Evolutionary conservation across 2,888 invertebrate species (phyloP).

Genomic region (Nycteola revayana): DNA sequence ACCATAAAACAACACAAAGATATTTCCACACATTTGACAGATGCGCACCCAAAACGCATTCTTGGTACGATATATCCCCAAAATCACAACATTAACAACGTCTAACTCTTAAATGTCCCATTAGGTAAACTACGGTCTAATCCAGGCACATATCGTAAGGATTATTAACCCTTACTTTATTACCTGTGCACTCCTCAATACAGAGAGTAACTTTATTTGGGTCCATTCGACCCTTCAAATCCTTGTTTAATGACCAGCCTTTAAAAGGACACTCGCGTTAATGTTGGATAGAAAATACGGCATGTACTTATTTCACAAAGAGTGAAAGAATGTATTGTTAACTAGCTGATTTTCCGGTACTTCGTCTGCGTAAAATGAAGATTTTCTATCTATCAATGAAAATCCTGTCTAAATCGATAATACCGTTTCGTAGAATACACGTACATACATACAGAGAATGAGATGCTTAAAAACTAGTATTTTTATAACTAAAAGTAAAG

Average conservation of each 20-base stretch:
- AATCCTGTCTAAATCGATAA: too few relatives aligned
- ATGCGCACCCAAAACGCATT: conserved; percentile 1
- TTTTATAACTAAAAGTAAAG: too few relatives aligned
- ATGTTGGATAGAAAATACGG: too few relatives aligned
- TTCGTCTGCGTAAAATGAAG: too few relatives aligned
- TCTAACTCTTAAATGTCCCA: conserved; percentile 24
- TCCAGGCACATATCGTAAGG: conserved; percentile 37
- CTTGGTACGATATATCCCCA: not conserved
- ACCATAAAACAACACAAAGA: not conserved
- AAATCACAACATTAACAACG: conserved; percentile 17
- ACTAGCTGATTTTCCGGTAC: too few relatives aligned
- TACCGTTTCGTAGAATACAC: too few relatives aligned
- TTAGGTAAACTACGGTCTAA: conserved; percentile 31
- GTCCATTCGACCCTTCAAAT: conserved; percentile 75
- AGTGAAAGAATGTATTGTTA: too few relatives aligned
- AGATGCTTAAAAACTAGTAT: too few relatives aligned
- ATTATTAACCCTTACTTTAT: conserved; percentile 61
- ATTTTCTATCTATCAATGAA: too few relatives aligned
- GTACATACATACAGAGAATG: too few relatives aligned
- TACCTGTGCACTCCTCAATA: conserved; percentile 61
- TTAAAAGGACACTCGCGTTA: conserved; percentile 32
- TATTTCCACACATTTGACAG: too few relatives aligned
- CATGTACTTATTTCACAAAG: too few relatives aligned
- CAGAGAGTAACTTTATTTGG: conserved; percentile 71
- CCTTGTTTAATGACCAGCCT: conserved; percentile 76